Evolutionary conservation across 2,888 invertebrate species (phyloP), one percentile per base, ranked within the genome.

Genomic region (Dorcus parallelipipedus): DNA sequence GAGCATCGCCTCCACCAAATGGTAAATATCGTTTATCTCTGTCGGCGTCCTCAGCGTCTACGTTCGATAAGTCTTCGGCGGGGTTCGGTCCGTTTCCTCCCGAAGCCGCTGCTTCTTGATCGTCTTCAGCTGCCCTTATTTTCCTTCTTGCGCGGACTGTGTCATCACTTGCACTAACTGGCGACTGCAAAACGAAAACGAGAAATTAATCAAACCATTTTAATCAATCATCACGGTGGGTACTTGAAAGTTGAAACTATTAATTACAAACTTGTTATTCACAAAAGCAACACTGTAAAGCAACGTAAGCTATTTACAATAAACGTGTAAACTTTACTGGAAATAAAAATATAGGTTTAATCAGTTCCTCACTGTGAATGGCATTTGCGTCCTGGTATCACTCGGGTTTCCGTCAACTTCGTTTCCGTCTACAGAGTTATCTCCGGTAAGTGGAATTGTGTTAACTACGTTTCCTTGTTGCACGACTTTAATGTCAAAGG

Each of bases 1-100:
- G 71, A 48, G 69, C 73, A 42, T 73, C 76, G 49, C 83, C 82
- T 61, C 82, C 84, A 17, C 87, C 87, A 75, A 88, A 88, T 73
- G 84, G 87, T 71, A 88, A 81, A 79, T 86, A 89, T 82, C 93
- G 84, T 78, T 93, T 93, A 78, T 91, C 89, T 73, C 93, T 85
- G 78, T 90, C 89, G 75, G 90, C 90, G 73, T 91, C 88, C 71
- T 86, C 87, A 70, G 79, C 82, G 68, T 89, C 89, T 56, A 84
- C 82, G 70, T 89, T 88, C 65, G 88, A 87, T 67, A 89, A 82
- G 71, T 90, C 84, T 73, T 90, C 86, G 70, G 86, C 88, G 65
- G 90, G 85, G 69, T 83, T 82, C 60, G 86, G 85, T 52, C 82
- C 80, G 68, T 84, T 85, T 69, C 85, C 85, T 51, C 87, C 85